phyloP scores from a whole-genome alignment of 2,113 vertebrate species.

The Urocynchramus pylzowi region DNA sequence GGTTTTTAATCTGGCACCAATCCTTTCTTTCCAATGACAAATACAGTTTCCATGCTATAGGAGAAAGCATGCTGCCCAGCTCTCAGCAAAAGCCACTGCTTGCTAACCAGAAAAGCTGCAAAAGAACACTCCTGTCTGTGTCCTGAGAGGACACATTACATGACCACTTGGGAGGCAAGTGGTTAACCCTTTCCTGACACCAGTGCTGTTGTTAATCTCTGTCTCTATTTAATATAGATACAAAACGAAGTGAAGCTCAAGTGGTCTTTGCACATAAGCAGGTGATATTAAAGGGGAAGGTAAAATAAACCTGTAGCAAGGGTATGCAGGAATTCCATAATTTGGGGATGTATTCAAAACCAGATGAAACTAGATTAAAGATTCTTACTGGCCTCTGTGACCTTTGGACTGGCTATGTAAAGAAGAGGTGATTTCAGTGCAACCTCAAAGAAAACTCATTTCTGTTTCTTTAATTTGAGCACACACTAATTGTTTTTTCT shows the following conservation, averaged over 20 bases:
- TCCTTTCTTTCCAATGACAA: background rate
- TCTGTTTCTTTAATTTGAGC: background rate
- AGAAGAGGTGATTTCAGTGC: background rate
- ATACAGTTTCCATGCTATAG: background rate
- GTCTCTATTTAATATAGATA: background rate
- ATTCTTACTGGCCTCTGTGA: background rate
- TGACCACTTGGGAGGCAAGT: background rate
- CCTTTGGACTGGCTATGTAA: background rate
- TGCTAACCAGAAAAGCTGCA: background rate
- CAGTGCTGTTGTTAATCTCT: background rate
- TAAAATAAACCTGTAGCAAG: background rate
- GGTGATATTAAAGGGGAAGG: background rate
- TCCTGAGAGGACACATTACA: background rate
- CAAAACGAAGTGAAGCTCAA: background rate
- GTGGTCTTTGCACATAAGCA: background rate
- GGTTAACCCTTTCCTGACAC: background rate
- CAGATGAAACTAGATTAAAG: background rate
- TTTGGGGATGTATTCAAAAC: background rate
- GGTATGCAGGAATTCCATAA: background rate
- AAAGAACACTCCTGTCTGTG: background rate
- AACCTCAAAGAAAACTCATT: background rate
- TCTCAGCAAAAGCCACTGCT: background rate
- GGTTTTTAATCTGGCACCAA: background rate
- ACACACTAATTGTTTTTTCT: background rate
- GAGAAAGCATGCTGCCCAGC: background rate